A percentile compares a stretch with the other conserved stretches of the same genome.
phyloP scores from a whole-genome alignment of 1,140 invertebrate species.

The Diabrotica virgifera region DNA sequence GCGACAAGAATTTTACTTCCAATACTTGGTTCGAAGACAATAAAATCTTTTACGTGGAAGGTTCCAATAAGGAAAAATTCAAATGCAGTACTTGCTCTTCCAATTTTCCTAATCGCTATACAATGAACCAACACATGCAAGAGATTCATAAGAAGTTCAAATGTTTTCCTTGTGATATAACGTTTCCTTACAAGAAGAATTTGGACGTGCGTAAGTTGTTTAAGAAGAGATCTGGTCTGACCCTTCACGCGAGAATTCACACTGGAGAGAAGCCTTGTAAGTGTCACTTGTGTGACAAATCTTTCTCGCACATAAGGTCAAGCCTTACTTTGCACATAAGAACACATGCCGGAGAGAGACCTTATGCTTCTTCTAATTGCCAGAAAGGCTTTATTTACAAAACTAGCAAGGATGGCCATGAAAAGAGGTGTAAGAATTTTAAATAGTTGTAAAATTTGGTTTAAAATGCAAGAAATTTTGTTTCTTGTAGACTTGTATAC shows the following conservation, averaged over 20 bases:
- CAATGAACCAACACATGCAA: no score
- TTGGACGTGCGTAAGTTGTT: constrained; percentile 18
- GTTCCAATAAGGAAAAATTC: not conserved
- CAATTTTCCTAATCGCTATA: no score
- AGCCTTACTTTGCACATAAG: constrained; percentile 65
- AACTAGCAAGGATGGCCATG: not conserved
- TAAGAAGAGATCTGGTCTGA: constrained; percentile 24
- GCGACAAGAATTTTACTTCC: not conserved
- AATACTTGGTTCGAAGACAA: not conserved
- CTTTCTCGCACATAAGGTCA: constrained; percentile 27
- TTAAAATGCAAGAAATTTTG: no score
- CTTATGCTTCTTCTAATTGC: constrained; percentile 68
- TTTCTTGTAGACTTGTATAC: no score
- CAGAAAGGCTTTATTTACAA: constrained; percentile 55
- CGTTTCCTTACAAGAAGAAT: not conserved
- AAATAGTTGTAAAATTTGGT: no score
- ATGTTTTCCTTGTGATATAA: not conserved
- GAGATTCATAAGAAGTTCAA: no score
- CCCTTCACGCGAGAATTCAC: constrained; percentile 61
- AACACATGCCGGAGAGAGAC: constrained; percentile 72
- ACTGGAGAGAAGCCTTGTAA: constrained; percentile 57
- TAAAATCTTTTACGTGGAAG: not conserved
- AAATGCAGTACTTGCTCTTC: not conserved
- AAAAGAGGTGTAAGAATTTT: not conserved
- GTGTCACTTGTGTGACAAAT: constrained; percentile 36